Evolutionary conservation across 1,140 invertebrate species (phyloP), one percentile per base, ranked within the genome.

Genomic region (Lepidurus couesii): DNA sequence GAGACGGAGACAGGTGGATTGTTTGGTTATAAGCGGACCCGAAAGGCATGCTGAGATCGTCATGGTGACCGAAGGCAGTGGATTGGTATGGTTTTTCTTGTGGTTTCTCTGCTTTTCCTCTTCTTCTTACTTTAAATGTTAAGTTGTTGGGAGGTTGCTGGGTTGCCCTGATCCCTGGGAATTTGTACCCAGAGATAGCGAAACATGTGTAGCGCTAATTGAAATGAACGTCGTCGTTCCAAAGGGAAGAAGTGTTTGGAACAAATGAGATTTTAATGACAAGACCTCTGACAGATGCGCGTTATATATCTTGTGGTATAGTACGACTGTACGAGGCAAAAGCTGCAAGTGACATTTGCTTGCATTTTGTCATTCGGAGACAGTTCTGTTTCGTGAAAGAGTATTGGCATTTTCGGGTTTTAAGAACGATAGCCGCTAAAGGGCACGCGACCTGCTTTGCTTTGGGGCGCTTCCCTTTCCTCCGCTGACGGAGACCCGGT

Each of bases 1-100:
- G 10, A 77, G 43, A 8, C 42, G 10, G 42, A 45, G 75, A 47
- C 75, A 45, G 75, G 43, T 44, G 24, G 26, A 44, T 77, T 45
- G 43, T 44, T 77, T 8, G 47, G 42, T 45, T 77, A 26, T 9
- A 26, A 44, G 24, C 34, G 75, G 26, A 77, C 43, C 24, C 24
- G 44, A 45, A 44, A 34, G 75, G 47, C 24, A 47, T 26, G 44
- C 43, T 77, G 47, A 21, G 24, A 45, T 10, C 43, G 26, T 45
- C 34, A 77, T 77, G 75, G 75, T 77, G 26, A 77, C 75, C 44
- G 75, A 77, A 77, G 47, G 43, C 24, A 77, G 75, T 77, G 75
- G 75, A 77, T 42, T 77, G 75, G 75, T 77, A 77, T 24, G 75
- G 9, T 44, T 42, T 42, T 75, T n/a, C 26, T 75, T 16, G 10